A percentile compares a stretch with the other conserved stretches of the same genome.
phyloP scores from a whole-genome alignment of 2,113 vertebrate species.

The Trematocara nigrifrons region DNA sequence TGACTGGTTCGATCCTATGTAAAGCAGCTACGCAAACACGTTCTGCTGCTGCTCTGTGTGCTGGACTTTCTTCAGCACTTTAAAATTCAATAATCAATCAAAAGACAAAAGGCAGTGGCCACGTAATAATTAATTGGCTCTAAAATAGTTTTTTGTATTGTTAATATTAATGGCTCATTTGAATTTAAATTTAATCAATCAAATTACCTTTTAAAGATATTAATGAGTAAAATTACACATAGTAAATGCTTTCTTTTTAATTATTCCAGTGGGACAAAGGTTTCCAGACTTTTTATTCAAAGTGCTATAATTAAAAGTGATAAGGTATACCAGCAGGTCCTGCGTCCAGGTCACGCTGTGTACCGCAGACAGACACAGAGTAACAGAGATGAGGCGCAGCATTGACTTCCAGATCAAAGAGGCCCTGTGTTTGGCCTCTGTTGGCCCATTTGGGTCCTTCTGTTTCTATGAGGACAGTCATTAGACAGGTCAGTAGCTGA shows the following conservation, averaged over 20 bases:
- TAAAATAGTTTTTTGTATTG: background rate
- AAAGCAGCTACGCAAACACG: background rate
- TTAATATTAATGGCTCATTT: background rate
- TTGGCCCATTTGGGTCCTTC: slow-evolving; percentile 19
- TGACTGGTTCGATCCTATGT: background rate
- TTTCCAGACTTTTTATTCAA: background rate
- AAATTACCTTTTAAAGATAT: background rate
- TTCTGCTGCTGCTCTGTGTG: background rate
- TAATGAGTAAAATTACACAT: background rate
- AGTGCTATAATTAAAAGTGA: background rate
- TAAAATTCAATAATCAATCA: background rate
- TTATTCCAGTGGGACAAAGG: background rate
- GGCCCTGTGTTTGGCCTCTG: slow-evolving; percentile 31
- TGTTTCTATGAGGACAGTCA: slow-evolving; percentile 46
- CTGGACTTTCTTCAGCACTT: background rate
- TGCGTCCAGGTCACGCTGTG: slow-evolving; percentile 59
- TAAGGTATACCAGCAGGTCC: slow-evolving; percentile 55
- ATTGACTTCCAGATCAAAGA: slow-evolving; percentile 62
- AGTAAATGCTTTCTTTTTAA: background rate
- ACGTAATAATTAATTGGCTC: background rate
- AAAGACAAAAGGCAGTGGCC: background rate
- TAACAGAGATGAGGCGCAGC: slow-evolving; percentile 57
- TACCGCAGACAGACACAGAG: slow-evolving; percentile 48
- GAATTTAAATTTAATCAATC: slow-evolving; percentile 1
- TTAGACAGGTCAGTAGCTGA: slow-evolving; percentile 34